Percentiles rank a stretch among this genome's conserved stretches.
Evolutionary conservation across 2,113 vertebrate species (phyloP).

Genomic region (Alethe castanea): DNA sequence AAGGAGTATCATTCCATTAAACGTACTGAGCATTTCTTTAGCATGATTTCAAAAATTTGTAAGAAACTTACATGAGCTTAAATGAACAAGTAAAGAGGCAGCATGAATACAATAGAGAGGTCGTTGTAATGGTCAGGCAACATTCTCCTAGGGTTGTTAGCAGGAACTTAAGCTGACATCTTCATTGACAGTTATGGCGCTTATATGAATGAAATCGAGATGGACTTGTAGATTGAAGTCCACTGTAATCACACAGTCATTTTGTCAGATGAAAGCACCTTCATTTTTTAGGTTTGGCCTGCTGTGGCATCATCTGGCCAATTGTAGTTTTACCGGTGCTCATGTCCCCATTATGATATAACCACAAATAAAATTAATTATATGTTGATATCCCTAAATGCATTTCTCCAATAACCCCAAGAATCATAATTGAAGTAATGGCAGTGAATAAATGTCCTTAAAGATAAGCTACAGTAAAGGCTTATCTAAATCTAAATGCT

Average conservation of each 20-base stretch:
- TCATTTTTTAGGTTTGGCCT: neutral
- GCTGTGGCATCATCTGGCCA: neutral
- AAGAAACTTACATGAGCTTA: neutral
- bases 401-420: neutral
- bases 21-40: neutral
- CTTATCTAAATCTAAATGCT: neutral
- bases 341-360: neutral
- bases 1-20: neutral
- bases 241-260: neutral
- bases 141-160: neutral
- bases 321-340: neutral
- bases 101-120: neutral
- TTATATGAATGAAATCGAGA: neutral
- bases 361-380: neutral
- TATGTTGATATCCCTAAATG: neutral
- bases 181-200: neutral
- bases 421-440: neutral
- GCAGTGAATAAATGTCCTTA: neutral
- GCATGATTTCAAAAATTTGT: rapidly evolving
- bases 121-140: neutral
- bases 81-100: neutral
- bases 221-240: neutral
- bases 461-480: neutral
- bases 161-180: neutral
- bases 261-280: neutral